phyloP scores from a whole-genome alignment of 2,113 vertebrate genomes.

The Regulus satrapa region DNA sequence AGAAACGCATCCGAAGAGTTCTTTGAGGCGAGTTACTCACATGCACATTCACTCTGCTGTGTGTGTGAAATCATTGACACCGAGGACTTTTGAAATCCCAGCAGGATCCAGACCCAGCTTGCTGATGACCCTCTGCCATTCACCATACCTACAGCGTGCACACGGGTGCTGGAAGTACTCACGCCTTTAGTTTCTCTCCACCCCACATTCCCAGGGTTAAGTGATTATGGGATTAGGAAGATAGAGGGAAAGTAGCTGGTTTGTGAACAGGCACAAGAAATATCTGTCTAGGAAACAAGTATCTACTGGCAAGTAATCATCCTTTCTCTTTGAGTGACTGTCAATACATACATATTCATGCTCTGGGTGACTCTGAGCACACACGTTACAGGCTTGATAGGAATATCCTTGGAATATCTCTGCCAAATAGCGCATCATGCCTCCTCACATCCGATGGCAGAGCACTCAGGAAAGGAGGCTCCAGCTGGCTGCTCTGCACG shows the following conservation, averaged over 20 bases:
- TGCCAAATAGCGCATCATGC: background rate
- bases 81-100: background rate
- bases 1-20: background rate
- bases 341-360: background rate
- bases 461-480: background rate
- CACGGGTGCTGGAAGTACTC: background rate
- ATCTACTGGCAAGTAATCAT: conserved; percentile 18
- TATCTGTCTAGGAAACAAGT: conserved; percentile 45
- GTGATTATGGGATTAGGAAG: conserved; percentile 28
- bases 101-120: background rate
- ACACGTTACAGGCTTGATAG: background rate
- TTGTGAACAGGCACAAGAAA: conserved; percentile 1
- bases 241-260: conserved; percentile 11
- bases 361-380: background rate
- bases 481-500: background rate
- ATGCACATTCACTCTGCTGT: background rate
- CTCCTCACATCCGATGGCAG: background rate
- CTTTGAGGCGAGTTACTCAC: background rate
- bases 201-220: background rate
- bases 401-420: background rate
- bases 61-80: background rate
- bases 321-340: background rate
- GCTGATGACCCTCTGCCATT: background rate
- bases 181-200: background rate
- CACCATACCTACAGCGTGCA: background rate